phyloP scores from a whole-genome alignment of 2,888 invertebrate genomes.

The Idaea biselata region DNA sequence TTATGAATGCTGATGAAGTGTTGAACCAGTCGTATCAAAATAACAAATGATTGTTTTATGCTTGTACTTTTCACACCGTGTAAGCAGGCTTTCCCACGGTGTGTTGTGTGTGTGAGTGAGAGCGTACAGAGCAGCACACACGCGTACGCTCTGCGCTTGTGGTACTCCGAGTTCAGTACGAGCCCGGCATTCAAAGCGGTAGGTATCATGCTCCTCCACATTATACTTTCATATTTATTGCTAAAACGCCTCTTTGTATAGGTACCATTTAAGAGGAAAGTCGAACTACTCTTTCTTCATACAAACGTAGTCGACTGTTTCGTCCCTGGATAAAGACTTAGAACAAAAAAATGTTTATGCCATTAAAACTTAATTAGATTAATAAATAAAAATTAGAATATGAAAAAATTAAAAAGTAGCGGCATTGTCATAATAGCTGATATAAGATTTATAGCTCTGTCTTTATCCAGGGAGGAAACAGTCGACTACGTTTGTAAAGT shows the following conservation, averaged over 20 bases:
- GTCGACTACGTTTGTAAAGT: too few relatives aligned
- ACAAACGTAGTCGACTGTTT: too few relatives aligned
- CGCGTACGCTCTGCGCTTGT: slow-evolving; percentile 49
- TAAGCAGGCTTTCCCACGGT: slow-evolving; percentile 73
- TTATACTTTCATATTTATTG: slow-evolving; percentile 77
- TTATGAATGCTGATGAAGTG: slow-evolving; percentile 31
- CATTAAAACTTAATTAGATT: too few relatives aligned
- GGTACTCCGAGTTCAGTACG: slow-evolving; percentile 75
- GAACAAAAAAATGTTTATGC: too few relatives aligned
- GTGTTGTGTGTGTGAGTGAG: slow-evolving; percentile 55
- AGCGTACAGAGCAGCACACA: slow-evolving; percentile 39
- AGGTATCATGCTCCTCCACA: slow-evolving; percentile 67
- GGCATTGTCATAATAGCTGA: too few relatives aligned
- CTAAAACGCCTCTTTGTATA: slow-evolving; percentile 63
- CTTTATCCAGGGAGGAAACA: too few relatives aligned
- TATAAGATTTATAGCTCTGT: too few relatives aligned
- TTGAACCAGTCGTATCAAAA: slow-evolving; percentile 60
- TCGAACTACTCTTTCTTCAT: too few relatives aligned
- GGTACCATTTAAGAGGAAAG: slow-evolving; percentile 32
- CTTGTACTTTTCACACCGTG: slow-evolving; percentile 57
- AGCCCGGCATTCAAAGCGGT: slow-evolving; percentile 74
- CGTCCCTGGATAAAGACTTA: too few relatives aligned
- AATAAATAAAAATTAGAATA: too few relatives aligned
- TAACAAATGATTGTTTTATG: slow-evolving; percentile 59
- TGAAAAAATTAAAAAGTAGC: too few relatives aligned